Evolutionary conservation across 2,888 invertebrate genomes (phyloP).

Genomic region (Epinotia nisella): DNA sequence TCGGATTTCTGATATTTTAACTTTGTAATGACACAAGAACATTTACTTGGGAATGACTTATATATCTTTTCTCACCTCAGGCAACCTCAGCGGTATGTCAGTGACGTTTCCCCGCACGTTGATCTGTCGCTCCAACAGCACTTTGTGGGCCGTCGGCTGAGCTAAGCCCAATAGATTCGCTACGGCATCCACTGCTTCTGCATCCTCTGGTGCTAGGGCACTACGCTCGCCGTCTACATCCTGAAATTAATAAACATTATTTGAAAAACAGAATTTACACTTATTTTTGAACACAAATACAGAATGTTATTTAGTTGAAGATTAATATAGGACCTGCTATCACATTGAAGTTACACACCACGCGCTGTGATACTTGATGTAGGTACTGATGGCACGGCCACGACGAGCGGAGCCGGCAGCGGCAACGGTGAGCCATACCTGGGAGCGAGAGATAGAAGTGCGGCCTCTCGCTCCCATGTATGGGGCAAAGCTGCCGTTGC

Average conservation of each 20-base stretch:
- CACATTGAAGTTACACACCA: background rate
- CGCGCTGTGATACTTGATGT: background rate
- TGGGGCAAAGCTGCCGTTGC: too few species aligned
- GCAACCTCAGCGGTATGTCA: conserved; percentile 94
- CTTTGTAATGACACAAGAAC: background rate
- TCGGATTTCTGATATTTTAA: background rate
- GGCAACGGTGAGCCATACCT: too few species aligned
- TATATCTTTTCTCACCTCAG: conserved; percentile 85
- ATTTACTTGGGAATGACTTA: background rate
- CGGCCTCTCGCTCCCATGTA: too few species aligned
- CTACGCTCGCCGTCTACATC: conserved; percentile 95
- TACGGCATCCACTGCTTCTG: conserved; percentile 89
- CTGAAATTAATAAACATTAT: conserved; percentile 57
- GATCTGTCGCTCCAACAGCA: conserved; percentile 91
- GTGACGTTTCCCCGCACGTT: conserved; percentile 97
- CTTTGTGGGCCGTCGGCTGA: conserved; percentile 89
- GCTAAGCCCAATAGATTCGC: conserved; percentile 91
- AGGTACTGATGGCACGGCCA: too few species aligned
- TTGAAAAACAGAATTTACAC: background rate
- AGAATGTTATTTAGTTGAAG: background rate
- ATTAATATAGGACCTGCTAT: background rate
- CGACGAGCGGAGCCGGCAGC: too few species aligned
- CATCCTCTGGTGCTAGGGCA: conserved; percentile 87
- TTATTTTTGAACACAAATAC: background rate
- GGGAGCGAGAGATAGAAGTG: too few species aligned